Conservation (phyloP, 2,888 invertebrate genomes). For the Eupithecia tripunctaria region DNA sequence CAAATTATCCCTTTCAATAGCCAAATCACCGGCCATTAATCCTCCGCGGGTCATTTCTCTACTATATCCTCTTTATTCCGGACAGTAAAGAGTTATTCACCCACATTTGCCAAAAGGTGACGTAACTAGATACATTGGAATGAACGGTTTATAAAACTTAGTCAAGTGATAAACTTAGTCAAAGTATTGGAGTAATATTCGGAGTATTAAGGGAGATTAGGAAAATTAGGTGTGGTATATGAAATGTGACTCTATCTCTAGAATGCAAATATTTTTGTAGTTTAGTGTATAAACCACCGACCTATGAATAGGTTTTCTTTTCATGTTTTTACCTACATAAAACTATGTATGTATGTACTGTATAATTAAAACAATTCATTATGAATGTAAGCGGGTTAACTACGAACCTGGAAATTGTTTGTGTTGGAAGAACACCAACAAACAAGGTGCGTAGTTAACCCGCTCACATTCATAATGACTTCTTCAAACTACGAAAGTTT, state of each 20-base stretch:
- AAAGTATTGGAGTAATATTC: slow-evolving; percentile 73
- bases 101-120: slow-evolving; percentile 42
- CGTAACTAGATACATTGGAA: slow-evolving; percentile 60
- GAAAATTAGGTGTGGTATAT: slow-evolving; percentile 47
- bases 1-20: neutral
- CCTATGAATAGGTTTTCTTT: neutral
- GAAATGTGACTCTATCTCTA: neutral
- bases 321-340: too few species aligned
- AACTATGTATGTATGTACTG: too few species aligned
- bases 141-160: slow-evolving; percentile 65
- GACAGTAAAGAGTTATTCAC: slow-evolving; percentile 51
- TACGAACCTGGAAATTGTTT: too few species aligned
- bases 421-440: too few species aligned
- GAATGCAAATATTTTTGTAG: neutral
- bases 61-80: slow-evolving; percentile 5
- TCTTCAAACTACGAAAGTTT: too few species aligned
- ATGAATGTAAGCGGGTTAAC: too few species aligned
- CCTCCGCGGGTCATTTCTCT: slow-evolving; percentile 2
- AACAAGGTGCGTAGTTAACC: too few species aligned
- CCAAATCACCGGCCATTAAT: neutral
- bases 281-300: neutral
- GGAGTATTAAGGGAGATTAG: slow-evolving; percentile 19
- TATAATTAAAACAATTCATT: too few species aligned
- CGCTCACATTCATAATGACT: too few species aligned
- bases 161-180: slow-evolving; percentile 74